phyloP scores from a whole-genome alignment of 2,797 vertebrate species.

The Sus cebifrons region DNA sequence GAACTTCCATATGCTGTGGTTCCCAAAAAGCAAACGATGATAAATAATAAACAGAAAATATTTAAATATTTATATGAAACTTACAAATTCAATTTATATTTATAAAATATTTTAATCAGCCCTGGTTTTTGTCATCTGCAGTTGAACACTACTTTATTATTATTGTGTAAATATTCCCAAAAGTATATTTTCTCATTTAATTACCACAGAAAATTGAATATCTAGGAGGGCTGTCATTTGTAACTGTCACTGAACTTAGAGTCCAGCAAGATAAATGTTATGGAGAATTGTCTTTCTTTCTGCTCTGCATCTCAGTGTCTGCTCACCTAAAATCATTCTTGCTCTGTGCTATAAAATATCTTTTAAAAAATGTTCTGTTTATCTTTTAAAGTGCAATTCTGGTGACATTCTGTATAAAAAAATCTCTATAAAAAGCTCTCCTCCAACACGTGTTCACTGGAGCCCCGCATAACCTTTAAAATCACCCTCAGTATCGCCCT shows the following conservation, averaged over 20 bases:
- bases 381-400: slow-evolving; percentile 18
- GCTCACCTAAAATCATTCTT: slow-evolving; percentile 42
- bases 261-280: slow-evolving; percentile 25
- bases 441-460: background rate
- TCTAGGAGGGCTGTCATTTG: slow-evolving; percentile 41
- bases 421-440: background rate
- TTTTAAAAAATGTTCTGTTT: background rate
- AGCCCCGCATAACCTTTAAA: background rate
- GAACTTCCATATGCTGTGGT: no score
- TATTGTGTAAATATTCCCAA: background rate
- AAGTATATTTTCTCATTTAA: slow-evolving; percentile 40
- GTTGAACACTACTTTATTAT: background rate
- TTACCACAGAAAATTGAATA: background rate
- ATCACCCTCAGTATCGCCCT: background rate
- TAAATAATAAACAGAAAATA: background rate
- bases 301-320: background rate
- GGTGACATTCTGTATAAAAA: background rate
- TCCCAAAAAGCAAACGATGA: background rate
- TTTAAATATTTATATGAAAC: slow-evolving; percentile 31
- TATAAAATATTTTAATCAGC: slow-evolving; percentile 35
- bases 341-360: background rate
- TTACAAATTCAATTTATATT: slow-evolving; percentile 34
- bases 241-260: slow-evolving; percentile 19
- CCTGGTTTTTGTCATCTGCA: background rate
- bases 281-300: slow-evolving; percentile 59